Conservation (phyloP, 2,888 invertebrate genomes). For the Plebejus argus region DNA sequence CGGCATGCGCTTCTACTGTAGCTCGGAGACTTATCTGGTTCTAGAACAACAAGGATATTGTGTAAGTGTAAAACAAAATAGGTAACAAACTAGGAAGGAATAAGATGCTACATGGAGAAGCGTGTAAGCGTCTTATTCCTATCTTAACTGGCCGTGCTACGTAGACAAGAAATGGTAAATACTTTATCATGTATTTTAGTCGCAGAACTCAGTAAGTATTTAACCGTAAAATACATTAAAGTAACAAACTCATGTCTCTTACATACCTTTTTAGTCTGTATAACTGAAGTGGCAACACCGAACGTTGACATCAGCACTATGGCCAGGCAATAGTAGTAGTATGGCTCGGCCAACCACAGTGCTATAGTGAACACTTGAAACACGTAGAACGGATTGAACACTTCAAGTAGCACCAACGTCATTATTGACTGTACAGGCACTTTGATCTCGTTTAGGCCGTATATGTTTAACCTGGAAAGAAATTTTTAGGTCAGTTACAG, state of each 20-base stretch:
- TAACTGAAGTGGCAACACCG: conserved; percentile 90
- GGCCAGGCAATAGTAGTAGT: conserved; percentile 93
- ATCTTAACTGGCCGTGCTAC: too few relatives aligned
- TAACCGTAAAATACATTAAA: too few relatives aligned
- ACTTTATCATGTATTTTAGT: too few relatives aligned
- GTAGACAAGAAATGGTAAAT: too few relatives aligned
- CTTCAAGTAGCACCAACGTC: conserved; percentile 88
- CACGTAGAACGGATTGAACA: conserved; percentile 96
- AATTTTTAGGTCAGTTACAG: too few relatives aligned
- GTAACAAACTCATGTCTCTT: too few relatives aligned
- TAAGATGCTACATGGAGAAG: too few relatives aligned
- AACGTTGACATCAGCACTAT: conserved; percentile 92
- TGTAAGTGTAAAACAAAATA: too few relatives aligned
- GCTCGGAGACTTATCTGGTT: conserved; percentile 95
- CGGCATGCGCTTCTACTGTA: conserved; percentile 91
- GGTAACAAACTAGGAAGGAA: too few relatives aligned
- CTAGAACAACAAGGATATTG: conserved; percentile 60
- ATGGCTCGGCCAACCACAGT: conserved; percentile 94
- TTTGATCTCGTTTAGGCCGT: conserved; percentile 91
- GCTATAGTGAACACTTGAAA: conserved; percentile 96
- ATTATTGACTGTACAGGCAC: conserved; percentile 88
- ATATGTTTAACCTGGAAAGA: conserved; percentile 85
- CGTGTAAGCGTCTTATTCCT: too few relatives aligned
- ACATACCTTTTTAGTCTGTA: conserved; percentile 91
- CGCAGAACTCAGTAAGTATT: too few relatives aligned